A percentile compares a stretch with the other conserved stretches of the same genome.
Conservation (phyloP, 2,797 vertebrate genomes). For the Chelonia mydas region DNA sequence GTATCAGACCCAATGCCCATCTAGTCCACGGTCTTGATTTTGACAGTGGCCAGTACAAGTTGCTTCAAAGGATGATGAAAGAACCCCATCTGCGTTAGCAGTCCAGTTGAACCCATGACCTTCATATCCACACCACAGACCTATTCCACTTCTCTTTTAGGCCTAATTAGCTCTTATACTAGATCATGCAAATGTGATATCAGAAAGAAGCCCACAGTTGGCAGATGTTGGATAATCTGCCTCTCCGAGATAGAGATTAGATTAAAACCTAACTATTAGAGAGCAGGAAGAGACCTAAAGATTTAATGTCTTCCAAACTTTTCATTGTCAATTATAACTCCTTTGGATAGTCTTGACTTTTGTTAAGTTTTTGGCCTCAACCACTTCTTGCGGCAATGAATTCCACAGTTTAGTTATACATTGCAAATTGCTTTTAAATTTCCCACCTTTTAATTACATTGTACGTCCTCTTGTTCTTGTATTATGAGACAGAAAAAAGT, state of each 20-base stretch:
- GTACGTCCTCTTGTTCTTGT: not conserved
- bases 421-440: not conserved
- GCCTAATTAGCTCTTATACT: too few relatives aligned
- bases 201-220: not conserved
- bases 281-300: not conserved
- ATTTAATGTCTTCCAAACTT: not conserved
- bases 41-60: not conserved
- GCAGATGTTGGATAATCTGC: not conserved
- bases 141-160: too few relatives aligned
- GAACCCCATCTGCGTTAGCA: not conserved
- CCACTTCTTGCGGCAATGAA: not conserved
- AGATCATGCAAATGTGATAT: too few relatives aligned
- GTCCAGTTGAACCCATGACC: too few relatives aligned
- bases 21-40: not conserved
- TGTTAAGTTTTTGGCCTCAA: not conserved
- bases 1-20: not conserved
- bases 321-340: not conserved
- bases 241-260: not conserved
- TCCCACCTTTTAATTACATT: not conserved
- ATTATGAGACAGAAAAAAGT: not conserved
- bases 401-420: not conserved
- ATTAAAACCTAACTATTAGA: not conserved
- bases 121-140: too few relatives aligned
- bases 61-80: not conserved
- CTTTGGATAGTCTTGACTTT: not conserved